Evolutionary conservation across 2,797 vertebrate species (phyloP), one percentile per base, ranked within the genome.

Genomic region (Manis pentadactyla): DNA sequence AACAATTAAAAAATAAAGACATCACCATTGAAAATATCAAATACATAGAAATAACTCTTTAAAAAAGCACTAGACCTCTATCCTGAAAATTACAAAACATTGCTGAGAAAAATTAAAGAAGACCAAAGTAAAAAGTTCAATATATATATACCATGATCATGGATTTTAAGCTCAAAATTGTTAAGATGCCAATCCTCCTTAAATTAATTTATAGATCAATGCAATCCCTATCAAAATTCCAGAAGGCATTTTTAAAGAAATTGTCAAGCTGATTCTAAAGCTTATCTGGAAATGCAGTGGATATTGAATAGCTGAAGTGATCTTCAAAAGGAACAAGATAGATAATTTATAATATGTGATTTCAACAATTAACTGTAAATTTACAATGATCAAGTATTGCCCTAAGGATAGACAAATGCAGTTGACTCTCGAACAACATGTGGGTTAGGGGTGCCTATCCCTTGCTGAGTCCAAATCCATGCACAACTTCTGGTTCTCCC

Each of bases 1-100:
- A 82, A 89, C 39, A 85, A 66, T 81, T 66, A 74, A 27, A 96
- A 77, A 83, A 92, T 71, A 59, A 86, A 93, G 87, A 77, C 49
- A 78, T 93, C 11, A 46, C 11, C 23, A 39, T 81, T 90, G 78
- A 95, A 75, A 79, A 81, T 82, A 93, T 39, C 73, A 51, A 59
- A 63, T 73, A 74, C 9, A n/a, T n/a, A 90, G 37, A 29, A 87
- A 83, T 78, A 85, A 68, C 39, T 75, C n/a, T 61, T 88, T 91
- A 34, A 49, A 83, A 78, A 83, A 73, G 2, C 39, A 77, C 1
- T 93, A 83, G 51, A 75, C 13, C 27, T 46, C 15, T 83, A 63
- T 68, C 37, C 19, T 90, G 51, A 90, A 61, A 49, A 74, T 49
- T 92, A 31, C 6, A 95, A 63, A 77, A 69, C 19, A 86, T 57